Base-by-base conservation (phyloP, 2,113 vertebrate genomes). In the Atherinomorus stipes region DNA sequence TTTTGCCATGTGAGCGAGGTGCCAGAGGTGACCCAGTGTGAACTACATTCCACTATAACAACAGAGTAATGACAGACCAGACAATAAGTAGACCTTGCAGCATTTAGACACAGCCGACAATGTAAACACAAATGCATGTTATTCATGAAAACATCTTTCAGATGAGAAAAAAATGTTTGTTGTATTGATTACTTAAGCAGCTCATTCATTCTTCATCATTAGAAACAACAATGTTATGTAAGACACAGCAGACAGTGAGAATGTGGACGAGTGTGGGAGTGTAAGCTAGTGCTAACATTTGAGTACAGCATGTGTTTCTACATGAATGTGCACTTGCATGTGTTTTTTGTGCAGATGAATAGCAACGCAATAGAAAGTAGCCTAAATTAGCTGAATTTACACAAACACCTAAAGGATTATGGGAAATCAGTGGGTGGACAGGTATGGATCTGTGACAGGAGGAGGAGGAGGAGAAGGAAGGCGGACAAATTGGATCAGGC, bases 381-480 rank as follows among this genome's bases (percentile, higher is more conserved):
- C 40, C 42, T 2, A 34, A 81, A 63, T 81, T 76, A 69, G 63
- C 44, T 83, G 70, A 80, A 72, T 84, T 89, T 84, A 80, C 80
- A 76, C 73, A 75, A 83, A 81, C 80, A 80, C 62, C 84, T 57
- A 25, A 66, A 78, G 70, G 66, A 87, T 90, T 76, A 83, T 88
- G 89, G 84, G 88, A 87, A 89, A 88, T 85, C 76, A 83, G 88
- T 84, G 78, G 85, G 88, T 19, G 86, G 85, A 87, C 84, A 86
- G 88, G 85, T 89, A 90, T 80, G 73, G 89, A 93, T 91, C 13
- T 22, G 31, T 64, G 73, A 80, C 83, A 72, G 83, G 37, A 70
- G 37, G 74, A 53, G 19, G 59, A 47, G 68, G 77, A 45, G 40
- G 58, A 64, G 71, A 56, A 72, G 68, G 50, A 80, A 13, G 68